phyloP scores from a whole-genome alignment of 1,140 invertebrate species.

The Steinernema khuongi region DNA sequence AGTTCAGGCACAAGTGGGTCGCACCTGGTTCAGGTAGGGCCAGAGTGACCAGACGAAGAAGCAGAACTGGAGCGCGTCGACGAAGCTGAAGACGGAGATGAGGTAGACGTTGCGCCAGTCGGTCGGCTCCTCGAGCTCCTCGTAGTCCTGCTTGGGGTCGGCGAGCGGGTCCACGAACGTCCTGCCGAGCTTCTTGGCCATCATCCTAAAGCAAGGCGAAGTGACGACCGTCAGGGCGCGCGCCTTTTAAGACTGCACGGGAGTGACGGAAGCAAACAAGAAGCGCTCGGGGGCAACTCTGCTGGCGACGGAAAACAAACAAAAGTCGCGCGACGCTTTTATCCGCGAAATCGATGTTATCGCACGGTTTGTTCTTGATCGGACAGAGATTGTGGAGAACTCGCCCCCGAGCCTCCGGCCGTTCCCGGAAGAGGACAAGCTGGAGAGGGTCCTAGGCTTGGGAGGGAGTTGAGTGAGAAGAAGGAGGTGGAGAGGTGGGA shows the following conservation, averaged over 20 bases:
- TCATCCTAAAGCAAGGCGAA: background rate
- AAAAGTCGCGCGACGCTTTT: conserved; percentile 12
- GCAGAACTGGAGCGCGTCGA: conserved; percentile 44
- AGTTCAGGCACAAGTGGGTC: no score
- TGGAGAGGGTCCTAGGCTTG: no score
- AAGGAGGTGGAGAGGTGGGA: conserved; percentile 22
- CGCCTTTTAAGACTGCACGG: background rate
- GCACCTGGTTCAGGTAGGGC: conserved; percentile 49
- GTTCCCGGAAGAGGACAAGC: background rate
- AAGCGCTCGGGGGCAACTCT: conserved; percentile 12
- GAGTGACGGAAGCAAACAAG: background rate
- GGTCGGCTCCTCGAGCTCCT: conserved; percentile 3
- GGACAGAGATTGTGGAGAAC: background rate
- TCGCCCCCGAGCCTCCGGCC: background rate
- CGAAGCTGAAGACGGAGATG: conserved; percentile 35
- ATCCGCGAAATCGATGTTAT: conserved; percentile 1
- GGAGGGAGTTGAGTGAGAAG: no score
- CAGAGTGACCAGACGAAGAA: conserved; percentile 47
- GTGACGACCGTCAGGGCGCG: no score
- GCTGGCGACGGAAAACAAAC: conserved; percentile 3
- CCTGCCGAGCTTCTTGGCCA: background rate
- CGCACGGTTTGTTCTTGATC: background rate
- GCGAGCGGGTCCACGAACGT: background rate
- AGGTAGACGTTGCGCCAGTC: conserved; percentile 38
- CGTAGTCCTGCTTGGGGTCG: background rate